phyloP scores from a whole-genome alignment of 2,797 vertebrate species.

The Allobates femoralis region DNA sequence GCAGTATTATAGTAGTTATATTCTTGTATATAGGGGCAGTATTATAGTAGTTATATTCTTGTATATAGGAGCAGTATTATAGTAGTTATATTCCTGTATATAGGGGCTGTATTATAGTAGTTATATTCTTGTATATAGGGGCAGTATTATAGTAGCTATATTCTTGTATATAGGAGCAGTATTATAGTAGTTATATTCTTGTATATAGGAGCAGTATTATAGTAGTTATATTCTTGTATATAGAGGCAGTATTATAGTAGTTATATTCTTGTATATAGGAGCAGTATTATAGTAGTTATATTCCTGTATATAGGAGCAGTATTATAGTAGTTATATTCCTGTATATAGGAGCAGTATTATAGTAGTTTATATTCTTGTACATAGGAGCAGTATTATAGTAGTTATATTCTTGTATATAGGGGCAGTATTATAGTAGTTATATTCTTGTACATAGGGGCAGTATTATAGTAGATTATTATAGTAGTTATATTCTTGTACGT shows the following conservation, averaged over 20 bases:
- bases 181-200: constrained; percentile 14
- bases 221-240: constrained; percentile 2
- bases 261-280: neutral
- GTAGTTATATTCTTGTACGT: too few relatives aligned
- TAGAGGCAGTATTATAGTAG: constrained; percentile 6
- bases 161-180: neutral
- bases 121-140: too few relatives aligned
- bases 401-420: constrained; percentile 5
- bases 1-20: constrained; percentile 8
- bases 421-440: too few relatives aligned
- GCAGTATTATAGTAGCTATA: too few relatives aligned
- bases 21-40: neutral
- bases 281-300: constrained; percentile 6
- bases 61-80: constrained; percentile 1
- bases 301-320: neutral
- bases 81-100: too few relatives aligned
- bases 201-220: neutral
- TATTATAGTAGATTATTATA: neutral
- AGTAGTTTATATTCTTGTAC: constrained; percentile 3
- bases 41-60: constrained; percentile 11
- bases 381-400: constrained; percentile 8
- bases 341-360: neutral
- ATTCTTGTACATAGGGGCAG: too few relatives aligned
- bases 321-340: neutral
- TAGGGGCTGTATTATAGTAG: too few relatives aligned